phyloP scores from a whole-genome alignment of 2,888 invertebrate genomes.

The Pocota personata region DNA sequence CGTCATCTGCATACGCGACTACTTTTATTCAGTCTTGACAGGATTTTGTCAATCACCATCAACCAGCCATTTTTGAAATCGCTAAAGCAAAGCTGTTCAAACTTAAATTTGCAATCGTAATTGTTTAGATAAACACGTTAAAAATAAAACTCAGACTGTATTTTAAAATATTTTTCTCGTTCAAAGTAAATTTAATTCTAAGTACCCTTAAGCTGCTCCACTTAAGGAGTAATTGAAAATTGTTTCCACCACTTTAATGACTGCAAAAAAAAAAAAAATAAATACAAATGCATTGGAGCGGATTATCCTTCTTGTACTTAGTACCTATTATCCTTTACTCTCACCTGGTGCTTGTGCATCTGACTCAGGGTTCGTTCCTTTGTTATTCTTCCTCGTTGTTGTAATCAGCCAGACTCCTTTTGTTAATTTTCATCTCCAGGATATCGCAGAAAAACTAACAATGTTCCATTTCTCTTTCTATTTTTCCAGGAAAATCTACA shows the following conservation, averaged over 20 bases:
- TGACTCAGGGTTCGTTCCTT: conserved; percentile 26
- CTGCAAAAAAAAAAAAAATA: not conserved
- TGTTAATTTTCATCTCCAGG: conserved; percentile 20
- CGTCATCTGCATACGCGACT: too few relatives aligned
- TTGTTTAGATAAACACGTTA: too few relatives aligned
- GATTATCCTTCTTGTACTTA: conserved; percentile 14
- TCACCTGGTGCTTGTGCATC: conserved; percentile 31
- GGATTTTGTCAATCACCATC: too few relatives aligned
- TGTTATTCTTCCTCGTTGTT: conserved; percentile 33
- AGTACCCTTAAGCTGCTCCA: conserved; percentile 40
- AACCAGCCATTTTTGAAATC: too few relatives aligned
- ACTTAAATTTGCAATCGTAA: too few relatives aligned
- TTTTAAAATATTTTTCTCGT: too few relatives aligned
- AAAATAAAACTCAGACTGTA: too few relatives aligned
- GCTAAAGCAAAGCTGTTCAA: too few relatives aligned
- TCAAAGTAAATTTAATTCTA: conserved; percentile 22
- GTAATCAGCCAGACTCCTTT: conserved; percentile 52
- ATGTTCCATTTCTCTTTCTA: conserved; percentile 1
- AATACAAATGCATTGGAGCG: conserved; percentile 24
- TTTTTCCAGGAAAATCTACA: conserved; percentile 26
- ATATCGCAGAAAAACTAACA: conserved; percentile 5
- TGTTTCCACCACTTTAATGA: conserved; percentile 38
- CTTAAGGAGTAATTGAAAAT: conserved; percentile 54
- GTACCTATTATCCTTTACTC: conserved; percentile 2
- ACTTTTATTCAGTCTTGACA: too few relatives aligned